A percentile compares a stretch with the other conserved stretches of the same genome.
Evolutionary conservation across 1,140 invertebrate species (phyloP).

Genomic region (Gryon sp.): DNA sequence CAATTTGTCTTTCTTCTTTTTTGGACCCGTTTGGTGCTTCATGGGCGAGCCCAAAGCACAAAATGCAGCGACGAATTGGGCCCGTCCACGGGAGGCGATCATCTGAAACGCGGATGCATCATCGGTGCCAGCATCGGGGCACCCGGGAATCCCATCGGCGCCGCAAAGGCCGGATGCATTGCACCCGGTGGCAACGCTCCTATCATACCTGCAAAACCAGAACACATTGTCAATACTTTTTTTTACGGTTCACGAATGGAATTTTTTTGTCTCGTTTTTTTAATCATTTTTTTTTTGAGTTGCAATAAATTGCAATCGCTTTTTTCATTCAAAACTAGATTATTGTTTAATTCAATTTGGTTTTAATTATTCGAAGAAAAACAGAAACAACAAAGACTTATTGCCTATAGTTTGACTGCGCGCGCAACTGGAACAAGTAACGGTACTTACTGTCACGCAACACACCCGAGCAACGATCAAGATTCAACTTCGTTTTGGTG

Average conservation of each 20-base stretch:
- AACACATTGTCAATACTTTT: constrained; percentile 52
- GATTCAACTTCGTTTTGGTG: too few relatives aligned
- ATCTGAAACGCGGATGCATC: constrained; percentile 89
- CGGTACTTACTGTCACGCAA: constrained; percentile 69
- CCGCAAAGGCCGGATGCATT: constrained; percentile 83
- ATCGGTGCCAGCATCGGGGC: constrained; percentile 83
- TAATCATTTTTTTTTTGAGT: constrained; percentile 27
- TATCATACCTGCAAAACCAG: constrained; percentile 82
- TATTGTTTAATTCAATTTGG: too few relatives aligned
- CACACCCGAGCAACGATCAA: constrained; percentile 62
- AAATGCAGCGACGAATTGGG: constrained; percentile 78
- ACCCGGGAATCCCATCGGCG: constrained; percentile 83
- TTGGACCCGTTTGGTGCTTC: constrained; percentile 66
- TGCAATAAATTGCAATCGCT: too few relatives aligned
- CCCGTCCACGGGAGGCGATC: constrained; percentile 82
- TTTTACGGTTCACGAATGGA: neutral
- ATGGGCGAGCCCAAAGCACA: constrained; percentile 79
- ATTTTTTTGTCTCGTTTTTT: too few relatives aligned
- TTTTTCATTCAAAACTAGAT: too few relatives aligned
- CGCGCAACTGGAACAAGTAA: too few relatives aligned
- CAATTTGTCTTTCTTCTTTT: constrained; percentile 52
- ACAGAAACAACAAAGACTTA: too few relatives aligned
- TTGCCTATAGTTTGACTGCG: too few relatives aligned
- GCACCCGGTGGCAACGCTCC: constrained; percentile 84
- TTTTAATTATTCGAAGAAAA: too few relatives aligned